Conservation (phyloP, 2,113 vertebrate species). For the Epinephelus fuscoguttatus region DNA sequence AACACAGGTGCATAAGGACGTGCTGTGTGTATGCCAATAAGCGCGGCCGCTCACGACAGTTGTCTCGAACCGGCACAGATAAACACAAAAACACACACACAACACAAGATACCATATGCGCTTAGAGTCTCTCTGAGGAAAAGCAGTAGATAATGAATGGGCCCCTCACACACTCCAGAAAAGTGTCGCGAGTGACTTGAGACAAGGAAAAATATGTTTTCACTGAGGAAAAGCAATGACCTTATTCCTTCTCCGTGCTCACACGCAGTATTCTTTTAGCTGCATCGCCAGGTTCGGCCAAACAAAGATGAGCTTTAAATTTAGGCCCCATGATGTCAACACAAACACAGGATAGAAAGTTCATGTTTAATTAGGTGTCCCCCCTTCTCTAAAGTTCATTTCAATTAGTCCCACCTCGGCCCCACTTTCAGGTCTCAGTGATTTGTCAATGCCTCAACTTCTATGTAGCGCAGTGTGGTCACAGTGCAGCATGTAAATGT, state of each 20-base stretch:
- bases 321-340: conserved; percentile 87
- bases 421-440: conserved; percentile 79
- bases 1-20: conserved; percentile 47
- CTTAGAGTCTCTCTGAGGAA: conserved; percentile 52
- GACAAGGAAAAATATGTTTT: conserved; percentile 76
- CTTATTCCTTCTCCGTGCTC: conserved; percentile 77
- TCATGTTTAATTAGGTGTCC: conserved; percentile 91
- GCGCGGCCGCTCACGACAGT: background rate
- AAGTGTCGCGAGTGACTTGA: conserved; percentile 70
- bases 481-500: conserved; percentile 61
- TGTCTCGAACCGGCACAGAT: conserved; percentile 39
- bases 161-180: conserved; percentile 63
- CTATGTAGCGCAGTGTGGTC: conserved; percentile 66
- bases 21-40: conserved; percentile 50
- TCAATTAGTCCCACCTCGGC: conserved; percentile 91
- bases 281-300: conserved; percentile 71
- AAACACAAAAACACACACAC: conserved; percentile 56
- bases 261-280: conserved; percentile 54
- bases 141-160: conserved; percentile 73
- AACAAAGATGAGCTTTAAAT: conserved; percentile 84
- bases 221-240: conserved; percentile 77
- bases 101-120: conserved; percentile 57
- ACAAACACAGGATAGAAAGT: conserved; percentile 88
- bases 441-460: conserved; percentile 84
- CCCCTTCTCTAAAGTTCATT: conserved; percentile 92